Evolutionary conservation across 1,140 invertebrate species (phyloP).

Genomic region (Caenorhabditis briggsae): DNA sequence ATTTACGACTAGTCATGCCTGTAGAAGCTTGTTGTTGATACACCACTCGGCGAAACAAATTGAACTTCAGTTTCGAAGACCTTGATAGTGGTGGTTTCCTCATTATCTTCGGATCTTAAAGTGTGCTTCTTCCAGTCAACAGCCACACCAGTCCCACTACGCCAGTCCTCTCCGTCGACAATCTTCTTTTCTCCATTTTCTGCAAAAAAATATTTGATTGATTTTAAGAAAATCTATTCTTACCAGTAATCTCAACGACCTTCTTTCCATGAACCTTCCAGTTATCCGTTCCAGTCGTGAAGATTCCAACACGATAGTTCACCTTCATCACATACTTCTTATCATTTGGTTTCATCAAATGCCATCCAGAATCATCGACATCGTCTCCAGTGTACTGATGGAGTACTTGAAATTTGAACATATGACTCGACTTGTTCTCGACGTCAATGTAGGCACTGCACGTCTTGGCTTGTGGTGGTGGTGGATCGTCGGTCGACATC

Average conservation of each 20-base stretch:
- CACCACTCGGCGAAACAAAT: not conserved
- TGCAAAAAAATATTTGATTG: not conserved
- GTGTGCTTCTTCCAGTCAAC: constrained; percentile 20
- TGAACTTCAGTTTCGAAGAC: not conserved
- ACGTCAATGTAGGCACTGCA: not conserved
- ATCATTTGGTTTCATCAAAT: not conserved
- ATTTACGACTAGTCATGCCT: too few relatives aligned
- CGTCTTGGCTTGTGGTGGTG: not conserved
- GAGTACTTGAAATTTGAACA: not conserved
- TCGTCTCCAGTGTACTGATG: not conserved
- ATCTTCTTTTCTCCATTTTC: not conserved
- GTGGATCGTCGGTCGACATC: too few relatives aligned
- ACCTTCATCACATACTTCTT: not conserved
- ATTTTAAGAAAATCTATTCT: too few relatives aligned
- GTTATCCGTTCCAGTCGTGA: constrained; percentile 4
- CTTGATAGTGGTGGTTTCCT: not conserved
- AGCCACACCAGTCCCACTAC: not conserved
- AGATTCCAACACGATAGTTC: not conserved
- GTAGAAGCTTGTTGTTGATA: not conserved
- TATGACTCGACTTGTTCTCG: not conserved
- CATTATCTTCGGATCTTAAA: not conserved
- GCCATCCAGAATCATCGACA: not conserved
- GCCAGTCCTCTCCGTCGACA: not conserved
- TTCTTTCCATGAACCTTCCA: not conserved
- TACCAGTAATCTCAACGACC: not conserved